phyloP scores from a whole-genome alignment of 2,888 invertebrate genomes.

The Hetaerina titia region DNA sequence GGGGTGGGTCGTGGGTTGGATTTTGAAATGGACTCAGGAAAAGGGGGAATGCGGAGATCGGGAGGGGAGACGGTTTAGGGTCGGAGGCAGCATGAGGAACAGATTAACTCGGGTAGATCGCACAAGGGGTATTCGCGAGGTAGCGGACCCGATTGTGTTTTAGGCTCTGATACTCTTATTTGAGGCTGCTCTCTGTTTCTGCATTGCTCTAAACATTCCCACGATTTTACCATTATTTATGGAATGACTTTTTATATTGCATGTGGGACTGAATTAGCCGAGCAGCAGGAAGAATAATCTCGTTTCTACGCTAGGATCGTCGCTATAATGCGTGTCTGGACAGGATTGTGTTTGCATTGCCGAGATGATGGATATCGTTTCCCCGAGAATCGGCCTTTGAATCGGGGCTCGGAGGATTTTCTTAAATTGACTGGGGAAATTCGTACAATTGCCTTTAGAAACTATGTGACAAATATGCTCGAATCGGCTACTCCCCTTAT shows the following conservation, averaged over 20 bases:
- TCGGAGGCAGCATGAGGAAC: not conserved
- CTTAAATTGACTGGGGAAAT: not conserved
- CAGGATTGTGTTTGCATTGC: not conserved
- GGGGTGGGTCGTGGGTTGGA: not conserved
- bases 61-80: not conserved
- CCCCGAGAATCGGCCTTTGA: not conserved
- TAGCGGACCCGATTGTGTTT: not conserved
- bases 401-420: not conserved
- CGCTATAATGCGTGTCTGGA: not conserved
- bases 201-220: not conserved
- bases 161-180: not conserved
- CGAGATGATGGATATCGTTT: not conserved
- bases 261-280: not conserved
- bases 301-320: not conserved
- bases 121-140: not conserved
- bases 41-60: not conserved
- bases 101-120: slow-evolving; percentile 28
- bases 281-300: not conserved
- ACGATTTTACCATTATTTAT: slow-evolving; percentile 1
- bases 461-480: not conserved
- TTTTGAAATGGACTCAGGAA: not conserved
- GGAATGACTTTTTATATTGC: slow-evolving; percentile 6
- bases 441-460: not conserved
- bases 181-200: not conserved
- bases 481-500: too few relatives aligned